A percentile compares a stretch with the other conserved stretches of the same genome.
Conservation (phyloP, 2,888 invertebrate genomes). For the Orgyia antiqua region DNA sequence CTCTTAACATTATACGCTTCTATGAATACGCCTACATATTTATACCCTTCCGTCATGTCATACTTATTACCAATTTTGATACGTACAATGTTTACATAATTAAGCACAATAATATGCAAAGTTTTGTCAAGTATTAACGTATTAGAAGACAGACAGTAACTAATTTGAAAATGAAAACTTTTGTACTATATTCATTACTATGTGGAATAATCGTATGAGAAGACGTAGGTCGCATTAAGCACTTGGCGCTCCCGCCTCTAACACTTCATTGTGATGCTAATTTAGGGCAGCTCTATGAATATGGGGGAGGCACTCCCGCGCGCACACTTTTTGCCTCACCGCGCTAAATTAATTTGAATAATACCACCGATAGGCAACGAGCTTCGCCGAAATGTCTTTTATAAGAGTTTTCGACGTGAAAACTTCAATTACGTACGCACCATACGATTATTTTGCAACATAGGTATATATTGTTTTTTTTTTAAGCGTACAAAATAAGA, state of each 20-base stretch:
- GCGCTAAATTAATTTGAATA: constrained; percentile 75
- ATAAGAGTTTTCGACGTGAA: constrained; percentile 65
- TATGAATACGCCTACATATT: too few species aligned
- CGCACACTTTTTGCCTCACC: constrained; percentile 72
- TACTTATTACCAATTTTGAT: too few species aligned
- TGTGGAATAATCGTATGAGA: constrained; percentile 64
- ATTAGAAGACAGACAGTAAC: too few species aligned
- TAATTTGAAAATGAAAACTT: too few species aligned
- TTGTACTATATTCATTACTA: constrained; percentile 67
- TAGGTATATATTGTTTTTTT: constrained; percentile 38
- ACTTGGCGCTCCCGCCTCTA: constrained; percentile 61
- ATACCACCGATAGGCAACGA: constrained; percentile 70
- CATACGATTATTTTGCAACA: constrained; percentile 50
- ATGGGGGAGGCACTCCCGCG: constrained; percentile 60
- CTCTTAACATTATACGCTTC: constrained; percentile 55
- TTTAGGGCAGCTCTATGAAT: constrained; percentile 73
- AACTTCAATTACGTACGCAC: constrained; percentile 40
- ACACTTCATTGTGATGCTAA: constrained; percentile 77
- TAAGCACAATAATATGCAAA: too few species aligned
- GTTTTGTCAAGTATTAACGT: too few species aligned
- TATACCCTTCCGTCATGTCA: too few species aligned
- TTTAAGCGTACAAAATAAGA: too few species aligned
- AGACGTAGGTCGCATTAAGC: constrained; percentile 66
- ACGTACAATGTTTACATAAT: too few species aligned
- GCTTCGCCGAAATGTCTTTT: constrained; percentile 65